Percentiles rank a stretch among this genome's conserved stretches.
Conservation (phyloP, 2,888 invertebrate genomes). For the Scaptomyza parva region DNA sequence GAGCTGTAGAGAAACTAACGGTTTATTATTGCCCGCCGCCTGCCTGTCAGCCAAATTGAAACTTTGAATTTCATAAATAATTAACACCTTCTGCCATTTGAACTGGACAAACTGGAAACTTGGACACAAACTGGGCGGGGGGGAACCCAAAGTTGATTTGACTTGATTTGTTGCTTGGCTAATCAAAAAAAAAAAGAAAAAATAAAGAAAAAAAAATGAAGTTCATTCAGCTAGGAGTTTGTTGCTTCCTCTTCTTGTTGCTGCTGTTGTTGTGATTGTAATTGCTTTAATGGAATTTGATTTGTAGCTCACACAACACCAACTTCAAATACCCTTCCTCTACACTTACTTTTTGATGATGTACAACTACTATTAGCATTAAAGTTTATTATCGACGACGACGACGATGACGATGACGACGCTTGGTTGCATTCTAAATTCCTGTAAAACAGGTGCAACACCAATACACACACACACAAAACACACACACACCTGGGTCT, state of each 20-base stretch:
- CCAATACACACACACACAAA: slow-evolving; percentile 12
- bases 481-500: background rate
- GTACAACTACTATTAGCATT: slow-evolving; percentile 82
- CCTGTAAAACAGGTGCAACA: slow-evolving; percentile 81
- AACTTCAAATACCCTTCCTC: background rate
- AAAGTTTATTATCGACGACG: slow-evolving; percentile 81
- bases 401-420: slow-evolving; percentile 22
- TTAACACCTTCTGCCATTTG: slow-evolving; percentile 82
- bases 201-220: slow-evolving; percentile 34
- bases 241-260: background rate
- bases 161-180: slow-evolving; percentile 30
- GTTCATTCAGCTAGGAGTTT: slow-evolving; percentile 16
- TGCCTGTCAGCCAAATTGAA: slow-evolving; percentile 69
- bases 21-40: slow-evolving; percentile 8
- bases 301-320: slow-evolving; percentile 49
- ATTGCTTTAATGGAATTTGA: slow-evolving; percentile 81
- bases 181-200: slow-evolving; percentile 74
- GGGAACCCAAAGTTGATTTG: background rate
- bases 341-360: slow-evolving; percentile 64
- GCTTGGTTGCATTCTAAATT: slow-evolving; percentile 72
- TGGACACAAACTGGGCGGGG: background rate
- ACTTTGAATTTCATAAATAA: slow-evolving; percentile 76
- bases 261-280: slow-evolving; percentile 41
- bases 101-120: slow-evolving; percentile 77
- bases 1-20: slow-evolving; percentile 43